A percentile compares a stretch with the other conserved stretches of the same genome.
Conservation (phyloP, 2,888 invertebrate species). For the Tubiluchus corallicola region DNA sequence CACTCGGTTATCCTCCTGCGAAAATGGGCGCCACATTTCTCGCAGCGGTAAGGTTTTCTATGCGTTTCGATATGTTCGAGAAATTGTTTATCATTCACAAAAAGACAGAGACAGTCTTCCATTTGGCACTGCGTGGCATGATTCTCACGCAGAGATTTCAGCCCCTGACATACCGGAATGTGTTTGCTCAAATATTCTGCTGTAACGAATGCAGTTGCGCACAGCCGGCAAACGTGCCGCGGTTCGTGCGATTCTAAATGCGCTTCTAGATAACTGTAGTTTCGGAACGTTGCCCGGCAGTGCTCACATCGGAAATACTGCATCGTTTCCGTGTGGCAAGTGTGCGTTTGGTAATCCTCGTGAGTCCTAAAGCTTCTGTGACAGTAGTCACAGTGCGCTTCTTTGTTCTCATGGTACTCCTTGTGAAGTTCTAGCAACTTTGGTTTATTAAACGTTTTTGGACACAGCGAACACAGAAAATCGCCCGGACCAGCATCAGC, state of each 20-base stretch:
- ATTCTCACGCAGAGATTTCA: background rate
- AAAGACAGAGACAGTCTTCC: conserved; percentile 14
- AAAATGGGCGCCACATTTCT: background rate
- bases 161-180: conserved; percentile 17
- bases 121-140: conserved; percentile 7
- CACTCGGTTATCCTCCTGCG: background rate
- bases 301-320: conserved; percentile 13
- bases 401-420: conserved; percentile 26
- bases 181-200: conserved; percentile 23
- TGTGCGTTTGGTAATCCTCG: conserved; percentile 19
- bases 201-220: conserved; percentile 19
- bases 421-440: conserved; percentile 34
- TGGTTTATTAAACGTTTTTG: conserved; percentile 30
- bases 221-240: conserved; percentile 21
- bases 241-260: conserved; percentile 24
- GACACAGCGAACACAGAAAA: conserved; percentile 23
- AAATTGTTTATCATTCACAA: conserved; percentile 22
- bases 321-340: conserved; percentile 17
- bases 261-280: conserved; percentile 20
- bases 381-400: conserved; percentile 24
- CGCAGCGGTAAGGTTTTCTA: conserved; percentile 22
- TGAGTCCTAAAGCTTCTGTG: conserved; percentile 22
- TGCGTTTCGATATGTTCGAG: conserved; percentile 26
- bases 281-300: conserved; percentile 17
- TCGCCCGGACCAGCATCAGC: background rate